Base-by-base conservation (phyloP, 1,140 invertebrate genomes). In the Thaumetopoea pityocampa region DNA sequence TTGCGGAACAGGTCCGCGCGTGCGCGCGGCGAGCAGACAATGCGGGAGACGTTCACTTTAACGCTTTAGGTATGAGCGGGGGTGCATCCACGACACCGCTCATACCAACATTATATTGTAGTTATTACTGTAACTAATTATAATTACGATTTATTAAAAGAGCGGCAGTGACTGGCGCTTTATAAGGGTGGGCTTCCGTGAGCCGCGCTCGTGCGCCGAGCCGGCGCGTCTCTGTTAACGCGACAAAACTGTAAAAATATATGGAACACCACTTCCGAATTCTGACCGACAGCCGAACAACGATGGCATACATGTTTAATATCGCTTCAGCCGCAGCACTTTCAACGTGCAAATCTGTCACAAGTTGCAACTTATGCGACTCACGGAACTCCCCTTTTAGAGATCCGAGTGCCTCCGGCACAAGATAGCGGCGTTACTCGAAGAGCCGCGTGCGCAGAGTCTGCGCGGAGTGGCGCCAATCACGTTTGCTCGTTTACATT, bases 41-140 rank as follows among this genome's bases (percentile, higher is more conserved):
- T 69, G 70, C 76, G 77, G 47, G 38, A 45, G 48, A 55, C 73
- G 76, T 67, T 49, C 69, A 79, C 74, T 72, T 83, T 73, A 79
- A 83, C 79, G 79, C 79, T 83, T 83, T 84, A 84, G 80, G 80
- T 84, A 84, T 84, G 80, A 77, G 77, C 68, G 80, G 80, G 71
- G 67, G 61, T 53, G 77, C 80, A 84, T 84, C 80, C 74, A 84
- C 77, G 68, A 69, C 61, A 68, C 80, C 80, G 73, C 76, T 84
- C 80, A 84, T 84, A 84, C 80, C 80, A 80, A 68, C 67, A 80
- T 78, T 83, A 83, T 77, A 81, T 74, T 78, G 73, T 81, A 83
- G 76, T 78, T 81, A 72, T 65, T 78, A 77, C 67, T 70, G 61
- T 74, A 71, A 79, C 56, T 74, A 68, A 74, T 69, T 67, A 82